phyloP scores from a whole-genome alignment of 2,888 invertebrate genomes.

The Hypomecis atomaria region DNA sequence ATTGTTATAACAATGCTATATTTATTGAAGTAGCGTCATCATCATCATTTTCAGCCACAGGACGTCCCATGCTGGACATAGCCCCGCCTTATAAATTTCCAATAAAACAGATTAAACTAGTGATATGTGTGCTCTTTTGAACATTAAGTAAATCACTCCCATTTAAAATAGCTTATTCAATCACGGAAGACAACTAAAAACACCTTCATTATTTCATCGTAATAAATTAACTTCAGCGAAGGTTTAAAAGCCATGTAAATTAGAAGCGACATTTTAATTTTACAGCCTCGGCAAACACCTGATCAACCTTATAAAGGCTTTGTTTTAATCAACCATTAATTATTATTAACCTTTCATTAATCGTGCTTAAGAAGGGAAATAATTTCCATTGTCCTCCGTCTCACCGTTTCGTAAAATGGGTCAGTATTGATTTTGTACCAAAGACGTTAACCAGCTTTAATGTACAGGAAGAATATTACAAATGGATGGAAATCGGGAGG shows the following conservation, averaged over 20 bases:
- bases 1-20: no score
- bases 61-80: no score
- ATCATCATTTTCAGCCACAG: no score
- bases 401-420: slow-evolving; percentile 45
- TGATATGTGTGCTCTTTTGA: no score
- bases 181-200: neutral
- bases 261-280: slow-evolving; percentile 33
- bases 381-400: slow-evolving; percentile 40
- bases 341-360: slow-evolving; percentile 38
- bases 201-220: slow-evolving; percentile 3
- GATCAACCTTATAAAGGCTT: slow-evolving; percentile 30
- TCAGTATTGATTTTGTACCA: slow-evolving; percentile 50
- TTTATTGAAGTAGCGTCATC: no score
- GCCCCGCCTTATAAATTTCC: no score
- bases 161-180: slow-evolving; percentile 1
- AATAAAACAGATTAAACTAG: no score
- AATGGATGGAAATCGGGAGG: slow-evolving; percentile 28
- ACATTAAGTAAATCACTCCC: no score
- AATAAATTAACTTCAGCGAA: slow-evolving; percentile 17
- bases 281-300: slow-evolving; percentile 26
- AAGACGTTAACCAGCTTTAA: slow-evolving; percentile 39
- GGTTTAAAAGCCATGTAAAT: slow-evolving; percentile 27
- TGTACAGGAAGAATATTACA: slow-evolving; percentile 39
- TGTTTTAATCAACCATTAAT: slow-evolving; percentile 38
- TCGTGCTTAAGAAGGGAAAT: slow-evolving; percentile 36